Evolutionary conservation across 1,140 invertebrate genomes (phyloP), one percentile per base, ranked within the genome.

Genomic region (Diprion similis): DNA sequence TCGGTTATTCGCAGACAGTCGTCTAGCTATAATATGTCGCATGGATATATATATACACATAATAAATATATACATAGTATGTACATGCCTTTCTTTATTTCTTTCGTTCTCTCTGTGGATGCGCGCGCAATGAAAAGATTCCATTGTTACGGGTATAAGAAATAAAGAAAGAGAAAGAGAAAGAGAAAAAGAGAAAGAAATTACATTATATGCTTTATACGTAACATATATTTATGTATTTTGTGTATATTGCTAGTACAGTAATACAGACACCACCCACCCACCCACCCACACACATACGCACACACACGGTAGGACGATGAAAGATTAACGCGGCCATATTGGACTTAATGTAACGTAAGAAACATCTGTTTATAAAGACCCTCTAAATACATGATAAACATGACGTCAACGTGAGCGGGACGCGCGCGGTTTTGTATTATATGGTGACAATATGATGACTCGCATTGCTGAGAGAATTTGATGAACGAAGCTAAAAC

Each of bases 301-400:
- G 24, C 24, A 37, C 24, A 37, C 24, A 37, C 24, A 37, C 24
- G 24, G 24, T 37, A 37, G 6, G 24, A 37, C 24, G 24, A 6
- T 37, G 24, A 37, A 37, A 37, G 24, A 37, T 37, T 37, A 37
- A 37, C 24, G 24, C 24, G 24, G 24, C 24, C 24, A 37, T 37
- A 37, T 37, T 37, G 24, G 24, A 37, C 24, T 59, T 59, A 59
- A 59, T 59, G 51, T 59, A 59, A 59, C 51, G 9, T 59, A 59
- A 59, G n/a, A 59, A 37, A 59, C 51, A 59, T 59, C 51, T 59
- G 51, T 59, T 59, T 9, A 59, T 59, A 17, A 59, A 59, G 51
- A 59, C 51, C 51, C 51, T 59, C 51, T 59, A 59, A 59, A 59
- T 59, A 59, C n/a, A 59, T 59, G n/a, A 59, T 11, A 59, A 59